phyloP scores from a whole-genome alignment of 2,113 vertebrate genomes.

The Lasiurus borealis region DNA sequence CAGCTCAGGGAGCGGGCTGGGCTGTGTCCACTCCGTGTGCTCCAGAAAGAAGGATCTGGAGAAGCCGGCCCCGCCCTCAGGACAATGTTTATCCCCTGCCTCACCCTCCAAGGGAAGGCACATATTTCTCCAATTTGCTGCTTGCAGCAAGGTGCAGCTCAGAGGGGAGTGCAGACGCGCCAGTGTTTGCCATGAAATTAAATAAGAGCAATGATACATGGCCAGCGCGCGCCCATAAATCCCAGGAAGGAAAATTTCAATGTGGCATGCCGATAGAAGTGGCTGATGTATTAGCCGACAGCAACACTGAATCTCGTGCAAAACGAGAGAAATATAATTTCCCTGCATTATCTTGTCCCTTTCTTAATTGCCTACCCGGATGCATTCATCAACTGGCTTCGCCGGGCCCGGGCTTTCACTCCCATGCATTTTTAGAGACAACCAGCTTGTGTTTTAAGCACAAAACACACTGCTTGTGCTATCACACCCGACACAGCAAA shows the following conservation, averaged over 20 bases:
- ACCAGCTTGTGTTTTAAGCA: constrained; percentile 72
- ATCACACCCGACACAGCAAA: constrained; percentile 78
- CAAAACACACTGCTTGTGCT: constrained; percentile 76
- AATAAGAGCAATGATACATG: constrained; percentile 82
- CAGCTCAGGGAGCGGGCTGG: neutral
- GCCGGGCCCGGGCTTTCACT: constrained; percentile 11
- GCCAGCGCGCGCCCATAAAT: constrained; percentile 75
- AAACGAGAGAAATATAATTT: constrained; percentile 80
- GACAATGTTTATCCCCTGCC: constrained; percentile 62
- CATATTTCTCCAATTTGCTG: constrained; percentile 73
- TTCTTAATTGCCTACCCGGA: constrained; percentile 83
- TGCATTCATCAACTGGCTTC: constrained; percentile 72
- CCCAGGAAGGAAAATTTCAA: constrained; percentile 79
- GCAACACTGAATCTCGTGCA: constrained; percentile 74
- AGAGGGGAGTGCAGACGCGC: constrained; percentile 34
- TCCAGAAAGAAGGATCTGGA: neutral
- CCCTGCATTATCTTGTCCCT: constrained; percentile 82
- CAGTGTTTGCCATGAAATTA: constrained; percentile 81
- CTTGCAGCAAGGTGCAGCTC: constrained; percentile 78
- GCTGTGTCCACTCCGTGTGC: neutral
- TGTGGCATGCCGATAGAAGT: constrained; percentile 70
- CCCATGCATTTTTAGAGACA: constrained; percentile 76
- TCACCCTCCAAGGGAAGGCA: constrained; percentile 64
- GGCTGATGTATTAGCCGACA: constrained; percentile 78
- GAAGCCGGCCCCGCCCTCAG: neutral